Base-by-base conservation (phyloP, 1,140 invertebrate species). In the Drosophila sucinea region DNA sequence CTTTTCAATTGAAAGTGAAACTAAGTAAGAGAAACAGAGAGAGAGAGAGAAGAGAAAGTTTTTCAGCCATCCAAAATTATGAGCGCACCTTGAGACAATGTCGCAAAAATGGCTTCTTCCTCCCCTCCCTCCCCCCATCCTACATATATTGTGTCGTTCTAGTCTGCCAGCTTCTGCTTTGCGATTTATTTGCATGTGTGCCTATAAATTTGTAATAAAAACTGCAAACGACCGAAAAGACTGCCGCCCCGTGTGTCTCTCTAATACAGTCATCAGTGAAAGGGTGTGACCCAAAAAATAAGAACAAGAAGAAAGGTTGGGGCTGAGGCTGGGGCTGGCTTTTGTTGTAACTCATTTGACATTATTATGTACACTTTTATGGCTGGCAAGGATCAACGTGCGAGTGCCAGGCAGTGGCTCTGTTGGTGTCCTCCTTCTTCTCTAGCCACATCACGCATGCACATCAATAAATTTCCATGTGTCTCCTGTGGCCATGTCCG, bases 121-220 rank as follows among this genome's bases (percentile, higher is more conserved):
- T 40, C 51, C 8, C 29, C 32, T 54, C 62, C 41, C 17, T 7
- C 5, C 41, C 23, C 7, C 17, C 44, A 23, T 47, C 17, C 44
- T 47, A 1, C 3, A 1, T 4, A 17, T 35, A 35, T 5, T 7
- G 10, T 35, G 2, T 40, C 38, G n/a, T 7, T 51, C 44, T 51
- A 51, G 44, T 27, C 44, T 51, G 44, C n/a, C 23, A 29, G 58
- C 65, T 57, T 17, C 35, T 38, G 35, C 35, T 58, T 62, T 51
- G 77, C 90, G 84, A 91, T 91, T 91, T 91, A 90, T 91, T 85
- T 80, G 76, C 84, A 89, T 90, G 82, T 79, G 85, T 79, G 89
- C 84, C 90, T 91, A 91, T 91, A 91, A 91, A 91, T 91, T 90
- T 77, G 89, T 85, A 89, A 90, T 90, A 90, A 90, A 90, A 90